Percentiles rank a stretch among this genome's conserved stretches.
Conservation (phyloP, 2,888 invertebrate species). For the Lasioglossum calceatum region DNA sequence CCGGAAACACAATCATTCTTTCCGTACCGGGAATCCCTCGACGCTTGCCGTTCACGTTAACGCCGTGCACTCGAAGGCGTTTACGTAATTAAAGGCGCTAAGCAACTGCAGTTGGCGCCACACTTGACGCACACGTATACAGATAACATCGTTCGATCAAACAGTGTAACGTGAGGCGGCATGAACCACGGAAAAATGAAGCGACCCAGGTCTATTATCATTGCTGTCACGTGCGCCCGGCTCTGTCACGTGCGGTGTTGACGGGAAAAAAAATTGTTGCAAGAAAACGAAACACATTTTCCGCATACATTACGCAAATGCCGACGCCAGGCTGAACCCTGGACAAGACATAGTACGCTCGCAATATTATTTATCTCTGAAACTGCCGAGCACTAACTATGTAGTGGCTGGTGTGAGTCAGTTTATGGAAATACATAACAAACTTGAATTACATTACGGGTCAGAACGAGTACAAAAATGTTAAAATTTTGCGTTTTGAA, state of each 20-base stretch:
- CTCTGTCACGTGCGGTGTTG: neutral
- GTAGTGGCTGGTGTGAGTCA: neutral
- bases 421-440: neutral
- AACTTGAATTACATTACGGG: neutral
- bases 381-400: neutral
- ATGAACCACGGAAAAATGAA: slow-evolving; percentile 13
- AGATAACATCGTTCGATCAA: slow-evolving; percentile 31
- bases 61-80: slow-evolving; percentile 39
- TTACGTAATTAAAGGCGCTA: slow-evolving; percentile 67
- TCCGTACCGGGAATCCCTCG: slow-evolving; percentile 44
- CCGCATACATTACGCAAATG: slow-evolving; percentile 33
- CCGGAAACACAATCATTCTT: slow-evolving; percentile 40
- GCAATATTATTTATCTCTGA: neutral
- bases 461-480: neutral
- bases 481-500: neutral
- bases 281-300: neutral
- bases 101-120: slow-evolving; percentile 54
- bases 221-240: neutral
- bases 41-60: neutral
- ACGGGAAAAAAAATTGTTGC: slow-evolving; percentile 19
- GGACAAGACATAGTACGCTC: neutral
- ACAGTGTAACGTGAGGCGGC: neutral
- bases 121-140: slow-evolving; percentile 6
- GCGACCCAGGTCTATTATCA: neutral
- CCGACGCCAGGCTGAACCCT: neutral